These are phyloP conservation scores for Pampus argenteus DNA, from an alignment of 2,797 vertebrate genomes.

Conservation along the genomic window DNA sequence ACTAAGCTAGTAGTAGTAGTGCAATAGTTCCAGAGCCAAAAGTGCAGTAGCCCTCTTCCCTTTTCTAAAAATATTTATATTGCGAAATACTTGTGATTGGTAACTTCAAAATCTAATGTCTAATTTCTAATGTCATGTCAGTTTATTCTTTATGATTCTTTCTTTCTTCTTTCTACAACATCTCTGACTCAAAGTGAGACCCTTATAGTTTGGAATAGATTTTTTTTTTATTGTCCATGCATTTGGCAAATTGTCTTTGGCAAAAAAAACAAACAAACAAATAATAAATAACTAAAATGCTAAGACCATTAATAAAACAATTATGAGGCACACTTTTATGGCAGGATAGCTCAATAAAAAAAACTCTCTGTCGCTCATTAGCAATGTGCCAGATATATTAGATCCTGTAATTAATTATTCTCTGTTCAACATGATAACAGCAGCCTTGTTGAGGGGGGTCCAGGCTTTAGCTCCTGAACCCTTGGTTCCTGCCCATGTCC, in stretches of 20 bases:
- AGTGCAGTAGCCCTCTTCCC: slow-evolving; percentile 58
- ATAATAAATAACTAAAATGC: too few species aligned
- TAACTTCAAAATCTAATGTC: too few species aligned
- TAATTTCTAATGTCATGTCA: background rate
- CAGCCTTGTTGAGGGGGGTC: slow-evolving; percentile 53
- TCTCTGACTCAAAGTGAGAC: background rate
- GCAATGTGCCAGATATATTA: background rate
- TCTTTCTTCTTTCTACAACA: background rate
- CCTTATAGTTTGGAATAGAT: background rate
- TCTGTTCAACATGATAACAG: slow-evolving; percentile 40
- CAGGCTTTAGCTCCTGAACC: slow-evolving; percentile 63
- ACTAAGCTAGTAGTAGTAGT: background rate
- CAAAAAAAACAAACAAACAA: too few species aligned
- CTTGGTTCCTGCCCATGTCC: slow-evolving; percentile 72
- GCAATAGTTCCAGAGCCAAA: slow-evolving; percentile 27
- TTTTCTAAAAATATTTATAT: slow-evolving; percentile 74
- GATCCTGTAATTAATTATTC: background rate
- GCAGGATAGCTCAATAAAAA: background rate
- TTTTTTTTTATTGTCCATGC: background rate
- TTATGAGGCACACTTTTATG: background rate
- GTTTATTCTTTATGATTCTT: background rate
- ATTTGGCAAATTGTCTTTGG: background rate
- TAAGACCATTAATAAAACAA: background rate
- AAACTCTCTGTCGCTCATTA: background rate
- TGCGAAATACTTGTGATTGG: slow-evolving; percentile 64